These are phyloP conservation scores for Leptestheria dahalacensis DNA, from an alignment of 1,140 invertebrate species.

Conservation along the genomic window DNA sequence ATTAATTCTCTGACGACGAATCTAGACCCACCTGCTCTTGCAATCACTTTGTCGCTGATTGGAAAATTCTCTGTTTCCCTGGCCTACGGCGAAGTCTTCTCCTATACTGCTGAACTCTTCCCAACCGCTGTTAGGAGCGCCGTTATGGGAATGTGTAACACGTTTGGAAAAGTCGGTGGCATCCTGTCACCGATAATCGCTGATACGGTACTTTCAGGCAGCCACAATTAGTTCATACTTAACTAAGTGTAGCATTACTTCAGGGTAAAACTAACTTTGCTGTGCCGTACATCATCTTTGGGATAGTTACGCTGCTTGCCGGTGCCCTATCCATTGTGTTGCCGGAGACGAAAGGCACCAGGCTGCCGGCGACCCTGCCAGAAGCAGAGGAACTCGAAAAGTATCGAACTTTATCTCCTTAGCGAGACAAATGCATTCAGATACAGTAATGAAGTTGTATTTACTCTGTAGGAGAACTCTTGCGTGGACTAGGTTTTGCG, in stretches of 20 bases:
- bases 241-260: not conserved
- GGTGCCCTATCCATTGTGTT: not conserved
- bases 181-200: slow-evolving; percentile 16
- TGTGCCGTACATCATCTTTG: slow-evolving; percentile 12
- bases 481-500: no score
- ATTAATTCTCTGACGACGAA: not conserved
- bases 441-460: no score
- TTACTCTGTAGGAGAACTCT: no score
- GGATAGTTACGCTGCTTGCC: not conserved
- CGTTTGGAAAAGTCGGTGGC: slow-evolving; percentile 8
- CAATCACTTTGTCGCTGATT: slow-evolving; percentile 23
- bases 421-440: no score
- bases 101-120: slow-evolving; percentile 16
- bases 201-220: not conserved
- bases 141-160: slow-evolving; percentile 11
- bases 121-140: slow-evolving; percentile 14
- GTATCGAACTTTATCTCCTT: no score
- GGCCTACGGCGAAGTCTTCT: slow-evolving; percentile 28
- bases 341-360: slow-evolving; percentile 6
- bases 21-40: slow-evolving; percentile 15
- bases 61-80: slow-evolving; percentile 31
- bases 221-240: not conserved
- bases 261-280: not conserved
- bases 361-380: slow-evolving; percentile 6
- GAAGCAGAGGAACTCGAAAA: not conserved